Evolutionary conservation across 1,140 invertebrate species (phyloP).

Genomic region (Micrasema minimum): DNA sequence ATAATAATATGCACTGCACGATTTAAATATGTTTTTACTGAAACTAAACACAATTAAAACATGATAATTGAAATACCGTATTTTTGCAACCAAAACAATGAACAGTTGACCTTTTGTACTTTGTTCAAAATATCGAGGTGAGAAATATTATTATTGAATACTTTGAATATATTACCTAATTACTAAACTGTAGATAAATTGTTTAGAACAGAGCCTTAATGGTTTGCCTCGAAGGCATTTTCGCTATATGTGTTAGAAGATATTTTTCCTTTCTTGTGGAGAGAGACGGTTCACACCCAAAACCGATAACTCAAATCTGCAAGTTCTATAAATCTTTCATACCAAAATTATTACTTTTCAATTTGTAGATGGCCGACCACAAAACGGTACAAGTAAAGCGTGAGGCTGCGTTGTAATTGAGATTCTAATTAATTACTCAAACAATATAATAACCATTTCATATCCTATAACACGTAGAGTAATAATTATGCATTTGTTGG

Average conservation of each 20-base stretch:
- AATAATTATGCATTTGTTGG: conserved; percentile 18
- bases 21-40: no score
- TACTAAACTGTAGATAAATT: conserved; percentile 32
- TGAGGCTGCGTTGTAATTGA: conserved; percentile 9
- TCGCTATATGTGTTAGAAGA: background rate
- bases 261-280: conserved; percentile 1
- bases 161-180: conserved; percentile 25
- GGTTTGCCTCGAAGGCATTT: conserved; percentile 6
- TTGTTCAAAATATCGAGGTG: background rate
- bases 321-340: conserved; percentile 34
- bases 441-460: conserved; percentile 5
- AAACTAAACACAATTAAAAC: no score
- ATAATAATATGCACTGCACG: no score
- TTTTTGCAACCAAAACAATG: background rate
- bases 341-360: conserved; percentile 37
- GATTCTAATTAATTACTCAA: conserved; percentile 30
- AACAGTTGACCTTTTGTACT: conserved; percentile 9
- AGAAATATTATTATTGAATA: conserved; percentile 19
- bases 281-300: conserved; percentile 36
- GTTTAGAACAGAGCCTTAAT: conserved; percentile 36
- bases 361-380: conserved; percentile 24
- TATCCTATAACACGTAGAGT: conserved; percentile 15
- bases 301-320: conserved; percentile 35
- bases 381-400: conserved; percentile 17
- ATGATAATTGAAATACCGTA: no score